These are phyloP conservation scores for Cossypha heuglini DNA, from an alignment of 2,797 vertebrate species.

Conservation along the genomic window DNA sequence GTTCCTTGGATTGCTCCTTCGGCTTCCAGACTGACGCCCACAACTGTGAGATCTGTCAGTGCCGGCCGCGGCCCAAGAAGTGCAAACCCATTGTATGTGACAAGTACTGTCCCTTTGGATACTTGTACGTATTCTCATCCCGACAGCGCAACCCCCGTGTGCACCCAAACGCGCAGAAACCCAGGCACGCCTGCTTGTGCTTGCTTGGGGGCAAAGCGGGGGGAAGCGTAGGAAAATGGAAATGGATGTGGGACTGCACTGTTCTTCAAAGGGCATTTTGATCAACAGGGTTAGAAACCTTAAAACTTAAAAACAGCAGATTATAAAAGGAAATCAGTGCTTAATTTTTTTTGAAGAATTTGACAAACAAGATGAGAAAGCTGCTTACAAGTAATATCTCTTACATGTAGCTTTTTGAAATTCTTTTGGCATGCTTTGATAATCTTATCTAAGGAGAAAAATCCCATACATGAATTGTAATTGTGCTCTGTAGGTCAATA, in stretches of 20 bases:
- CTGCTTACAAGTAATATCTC: neutral
- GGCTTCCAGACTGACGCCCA: conserved; percentile 83
- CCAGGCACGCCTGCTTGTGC: neutral
- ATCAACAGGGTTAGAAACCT: neutral
- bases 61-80: conserved; percentile 84
- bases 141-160: neutral
- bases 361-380: neutral
- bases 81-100: conserved; percentile 84
- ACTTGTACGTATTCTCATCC: conserved; percentile 80
- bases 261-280: neutral
- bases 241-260: neutral
- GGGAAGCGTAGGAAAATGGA: neutral
- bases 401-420: neutral
- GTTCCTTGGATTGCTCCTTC: conserved; percentile 82
- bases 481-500: no score
- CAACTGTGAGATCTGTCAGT: conserved; percentile 85
- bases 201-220: neutral
- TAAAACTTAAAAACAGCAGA: neutral
- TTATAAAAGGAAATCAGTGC: neutral
- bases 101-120: conserved; percentile 87
- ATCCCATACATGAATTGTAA: no score
- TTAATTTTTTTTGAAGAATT: neutral
- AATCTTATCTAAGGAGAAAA: no score
- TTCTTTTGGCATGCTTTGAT: neutral
- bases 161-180: neutral